These are phyloP conservation scores for Clarias platycephalus DNA, from an alignment of 2,797 vertebrate species.

Conservation along the genomic window DNA sequence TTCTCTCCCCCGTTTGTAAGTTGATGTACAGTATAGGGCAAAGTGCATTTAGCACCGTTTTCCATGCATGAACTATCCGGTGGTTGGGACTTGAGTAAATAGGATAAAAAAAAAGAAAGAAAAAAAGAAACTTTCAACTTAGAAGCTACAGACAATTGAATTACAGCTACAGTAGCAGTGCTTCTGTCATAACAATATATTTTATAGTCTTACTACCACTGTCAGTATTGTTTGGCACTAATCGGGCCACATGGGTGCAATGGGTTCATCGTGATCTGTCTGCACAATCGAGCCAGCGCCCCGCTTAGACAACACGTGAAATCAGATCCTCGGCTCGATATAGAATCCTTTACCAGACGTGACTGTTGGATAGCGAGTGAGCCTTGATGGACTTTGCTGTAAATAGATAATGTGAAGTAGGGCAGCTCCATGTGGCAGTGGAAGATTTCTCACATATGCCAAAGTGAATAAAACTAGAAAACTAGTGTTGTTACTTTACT, in stretches of 20 bases:
- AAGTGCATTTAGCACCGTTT: neutral
- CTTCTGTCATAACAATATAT: neutral
- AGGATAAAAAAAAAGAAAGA: neutral
- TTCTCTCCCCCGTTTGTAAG: neutral
- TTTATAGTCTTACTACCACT: neutral
- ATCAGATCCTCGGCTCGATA: slow-evolving; percentile 51
- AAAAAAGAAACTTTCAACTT: neutral
- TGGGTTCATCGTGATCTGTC: slow-evolving; percentile 72
- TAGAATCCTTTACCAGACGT: slow-evolving; percentile 40
- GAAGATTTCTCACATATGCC: slow-evolving; percentile 27
- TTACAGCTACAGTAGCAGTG: neutral
- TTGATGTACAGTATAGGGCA: neutral
- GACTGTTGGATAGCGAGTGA: slow-evolving; percentile 64
- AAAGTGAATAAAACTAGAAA: slow-evolving; percentile 17
- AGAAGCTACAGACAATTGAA: neutral
- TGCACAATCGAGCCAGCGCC: slow-evolving; percentile 54
- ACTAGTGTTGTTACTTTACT: neutral
- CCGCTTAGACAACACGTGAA: slow-evolving; percentile 66
- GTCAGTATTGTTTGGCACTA: neutral
- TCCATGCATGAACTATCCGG: neutral
- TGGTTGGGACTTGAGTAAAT: neutral
- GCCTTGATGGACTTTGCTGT: slow-evolving; percentile 64
- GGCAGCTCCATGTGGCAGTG: slow-evolving; percentile 20
- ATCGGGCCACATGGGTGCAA: slow-evolving; percentile 60
- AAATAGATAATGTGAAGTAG: slow-evolving; percentile 69